A percentile compares a stretch with the other conserved stretches of the same genome.
phyloP scores from a whole-genome alignment of 37 sponge, comb jelly and placozoan genomes.

The Cliona cf. orientalis region DNA sequence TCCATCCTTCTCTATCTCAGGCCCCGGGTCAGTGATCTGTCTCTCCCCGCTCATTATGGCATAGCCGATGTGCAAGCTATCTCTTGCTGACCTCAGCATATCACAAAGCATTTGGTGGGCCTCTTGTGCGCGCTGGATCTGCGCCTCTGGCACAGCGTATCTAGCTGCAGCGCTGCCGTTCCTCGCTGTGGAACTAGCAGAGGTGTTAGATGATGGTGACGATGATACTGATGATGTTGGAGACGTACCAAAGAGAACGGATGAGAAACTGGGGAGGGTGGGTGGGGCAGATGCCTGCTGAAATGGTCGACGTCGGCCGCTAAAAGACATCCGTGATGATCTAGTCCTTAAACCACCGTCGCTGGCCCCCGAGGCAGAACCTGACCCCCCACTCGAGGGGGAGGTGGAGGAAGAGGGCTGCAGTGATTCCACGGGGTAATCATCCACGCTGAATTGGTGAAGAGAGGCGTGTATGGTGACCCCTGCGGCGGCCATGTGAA shows the following conservation, averaged over 20 bases:
- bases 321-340: background rate
- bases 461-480: slow-evolving; percentile 77
- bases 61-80: slow-evolving; percentile 42
- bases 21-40: background rate
- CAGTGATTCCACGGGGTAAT: slow-evolving; percentile 16
- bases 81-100: slow-evolving; percentile 43
- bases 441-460: slow-evolving; percentile 39
- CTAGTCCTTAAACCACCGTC: background rate
- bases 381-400: no score
- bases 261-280: background rate
- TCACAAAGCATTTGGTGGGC: slow-evolving; percentile 67
- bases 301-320: background rate
- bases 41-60: slow-evolving; percentile 50
- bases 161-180: background rate
- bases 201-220: background rate
- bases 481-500: slow-evolving; percentile 83
- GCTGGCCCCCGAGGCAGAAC: background rate
- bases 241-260: slow-evolving; percentile 8
- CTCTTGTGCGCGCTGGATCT: slow-evolving; percentile 54
- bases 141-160: slow-evolving; percentile 35
- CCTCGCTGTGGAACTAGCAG: no score
- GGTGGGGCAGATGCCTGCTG: slow-evolving; percentile 7
- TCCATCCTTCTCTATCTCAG: background rate
- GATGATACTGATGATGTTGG: background rate
- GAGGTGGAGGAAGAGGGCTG: no score